Base-by-base conservation (phyloP, 2,113 vertebrate species). In the Bos javanicus region DNA sequence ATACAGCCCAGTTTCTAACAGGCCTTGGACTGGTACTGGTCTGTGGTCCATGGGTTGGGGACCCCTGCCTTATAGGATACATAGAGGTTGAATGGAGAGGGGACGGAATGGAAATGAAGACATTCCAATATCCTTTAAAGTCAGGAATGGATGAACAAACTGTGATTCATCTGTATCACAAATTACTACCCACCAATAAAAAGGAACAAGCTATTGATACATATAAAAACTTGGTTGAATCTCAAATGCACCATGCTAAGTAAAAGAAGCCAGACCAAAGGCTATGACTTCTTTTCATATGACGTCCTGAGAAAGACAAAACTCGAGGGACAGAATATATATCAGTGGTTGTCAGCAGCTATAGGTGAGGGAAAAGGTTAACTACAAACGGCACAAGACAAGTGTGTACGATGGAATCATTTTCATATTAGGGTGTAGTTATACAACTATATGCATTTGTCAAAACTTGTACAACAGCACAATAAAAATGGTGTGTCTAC, bases 221-320 rank as follows among this genome's bases (percentile, higher is more conserved):
- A 39, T 17, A 90, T 1, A 10, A 71, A 80, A 46, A 91, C 48
- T 50, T 71, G 57, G 50, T 46, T 90, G 60, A 92, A 60, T 87
- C 50, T 71, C 28, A 94, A 71, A 92, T 74, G n/a, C 39, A 60
- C 48, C 89, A 59, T 23, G n/a, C 15, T 74, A 85, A 84, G 30
- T 43, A 56, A 87, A 78, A 86, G 62, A 80, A 87, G 48, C 57
- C 82, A 87, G 93, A 80, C 13, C 88, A 92, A 95, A 94, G 82
- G n/a, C 36, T 87, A 19, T 59, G 46, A 23, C 54, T 92, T 93
- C 36, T 39, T 76, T 28, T 78, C 67, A 56, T 80, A 84, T 33
- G 57, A 80, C 26, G 81, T 84, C 46, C 28, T 90, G 48, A 71
- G 33, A 94, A n/a, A 84, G 57, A 39, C 28, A 80, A 92, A 97